A percentile compares a stretch with the other conserved stretches of the same genome.
These are phyloP conservation scores for Gymnarchus niloticus DNA, from an alignment of 2,113 vertebrate genomes.

Conservation along the genomic window DNA sequence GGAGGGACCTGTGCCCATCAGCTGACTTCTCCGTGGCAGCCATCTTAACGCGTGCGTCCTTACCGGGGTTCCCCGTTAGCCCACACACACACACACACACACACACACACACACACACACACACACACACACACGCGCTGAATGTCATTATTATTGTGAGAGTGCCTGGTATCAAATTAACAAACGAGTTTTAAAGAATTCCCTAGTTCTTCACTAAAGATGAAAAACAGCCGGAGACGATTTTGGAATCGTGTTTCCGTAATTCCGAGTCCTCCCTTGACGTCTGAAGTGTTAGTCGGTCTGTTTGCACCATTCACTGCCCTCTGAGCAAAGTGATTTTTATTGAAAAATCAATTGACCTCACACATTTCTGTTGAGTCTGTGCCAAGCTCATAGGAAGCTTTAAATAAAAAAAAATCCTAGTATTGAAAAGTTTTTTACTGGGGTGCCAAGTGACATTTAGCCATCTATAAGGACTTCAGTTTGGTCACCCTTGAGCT, in stretches of 20 bases:
- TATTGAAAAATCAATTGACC: not conserved
- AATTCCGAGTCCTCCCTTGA: no score
- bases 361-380: not conserved
- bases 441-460: not conserved
- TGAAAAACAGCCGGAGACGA: not conserved
- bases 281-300: not conserved
- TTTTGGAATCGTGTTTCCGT: not conserved
- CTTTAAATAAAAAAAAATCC: constrained; percentile 1
- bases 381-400: not conserved
- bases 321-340: not conserved
- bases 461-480: not conserved
- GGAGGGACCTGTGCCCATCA: no score
- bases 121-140: no score
- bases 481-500: not conserved
- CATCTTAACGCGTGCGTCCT: no score
- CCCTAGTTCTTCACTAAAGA: not conserved
- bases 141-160: no score
- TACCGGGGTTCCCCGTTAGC: no score
- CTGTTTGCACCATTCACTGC: not conserved
- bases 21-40: no score
- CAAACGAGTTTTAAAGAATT: no score
- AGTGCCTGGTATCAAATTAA: no score
- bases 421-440: not conserved
- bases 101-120: no score
- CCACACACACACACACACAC: no score